Conservation (phyloP, 2,888 invertebrate genomes). For the Tridacna gigas region DNA sequence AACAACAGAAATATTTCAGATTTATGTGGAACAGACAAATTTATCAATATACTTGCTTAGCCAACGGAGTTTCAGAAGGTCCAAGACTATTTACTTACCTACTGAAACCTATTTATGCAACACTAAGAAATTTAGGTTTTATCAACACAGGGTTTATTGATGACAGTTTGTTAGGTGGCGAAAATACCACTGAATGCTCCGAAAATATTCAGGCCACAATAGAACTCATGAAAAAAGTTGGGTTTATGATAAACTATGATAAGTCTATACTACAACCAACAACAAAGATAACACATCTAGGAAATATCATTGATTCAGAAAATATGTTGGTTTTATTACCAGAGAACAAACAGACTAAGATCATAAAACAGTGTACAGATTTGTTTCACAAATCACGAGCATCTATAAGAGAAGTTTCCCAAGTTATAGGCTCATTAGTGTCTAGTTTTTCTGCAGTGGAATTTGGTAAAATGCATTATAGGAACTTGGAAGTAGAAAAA, state of each 20-base stretch:
- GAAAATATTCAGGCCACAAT: background rate
- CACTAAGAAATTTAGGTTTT: background rate
- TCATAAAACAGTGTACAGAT: background rate
- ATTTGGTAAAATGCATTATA: constrained; percentile 23
- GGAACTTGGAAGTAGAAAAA: constrained; percentile 36
- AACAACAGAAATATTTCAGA: constrained; percentile 6
- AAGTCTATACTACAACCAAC: constrained; percentile 4
- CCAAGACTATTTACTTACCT: constrained; percentile 15
- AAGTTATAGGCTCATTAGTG: constrained; percentile 6
- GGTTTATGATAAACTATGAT: constrained; percentile 3
- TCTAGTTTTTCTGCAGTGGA: constrained; percentile 31
- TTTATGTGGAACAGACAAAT: constrained; percentile 3
- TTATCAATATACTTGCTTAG: constrained; percentile 10
- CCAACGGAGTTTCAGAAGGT: constrained; percentile 2
- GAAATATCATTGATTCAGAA: constrained; percentile 13
- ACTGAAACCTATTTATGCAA: constrained; percentile 8
- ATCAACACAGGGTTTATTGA: constrained; percentile 30
- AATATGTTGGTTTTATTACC: background rate
- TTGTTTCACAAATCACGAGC: background rate
- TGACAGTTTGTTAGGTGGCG: constrained; percentile 36
- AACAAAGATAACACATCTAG: background rate
- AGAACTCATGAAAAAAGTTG: constrained; percentile 5
- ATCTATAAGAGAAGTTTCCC: background rate
- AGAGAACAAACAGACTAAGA: background rate
- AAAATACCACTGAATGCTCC: background rate